Base-by-base conservation (phyloP, 2,113 vertebrate species). In the Hiodon alosoides region DNA sequence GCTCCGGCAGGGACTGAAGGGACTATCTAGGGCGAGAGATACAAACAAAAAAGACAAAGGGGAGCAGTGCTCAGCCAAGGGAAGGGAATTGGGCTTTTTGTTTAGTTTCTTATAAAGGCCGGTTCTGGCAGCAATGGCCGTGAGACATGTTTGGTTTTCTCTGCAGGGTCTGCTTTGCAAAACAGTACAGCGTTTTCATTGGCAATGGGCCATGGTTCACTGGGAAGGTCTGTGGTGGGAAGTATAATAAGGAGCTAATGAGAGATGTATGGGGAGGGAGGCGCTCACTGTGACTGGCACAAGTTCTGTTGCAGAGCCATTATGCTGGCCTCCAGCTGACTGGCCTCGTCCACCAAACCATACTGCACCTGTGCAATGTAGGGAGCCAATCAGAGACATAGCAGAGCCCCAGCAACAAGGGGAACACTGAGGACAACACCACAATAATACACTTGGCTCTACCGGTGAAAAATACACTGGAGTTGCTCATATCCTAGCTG, bases 1-100 rank as follows among this genome's bases (percentile, higher is more conserved):
- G 90, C 77, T 87, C 82, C 80, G 85, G 79, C 53, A 94, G 82
- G 60, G 86, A 83, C 0, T 88, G 84, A 72, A 91, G 82, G 3
- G 86, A 80, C 3, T 82, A 80, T 84, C 92, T 91, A 73, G 52
- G 66, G 31, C 31, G 31, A 31, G 31, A 31, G 31, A 74, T 72
- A 77, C 69, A 80, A 48, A 78, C 72, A 50, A 17, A 74, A 13
- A 80, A 51, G 48, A 0, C 62, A 76, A 31, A 52, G 58, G 52
- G 14, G n/a, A 4, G 8, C 48, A 9, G 3, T 7, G 8, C 51
- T 7, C 10, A 9, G 7, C 11, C 3, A 5, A 62, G 4, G 9
- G n/a, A 7, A 64, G 61, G 69, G 31, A 31, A 31, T 31, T 31
- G 31, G 31, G 31, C 31, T 31, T 31, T 31, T 31, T 31, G 31